Conservation (phyloP, 2,888 invertebrate species). For the Corythucha ciliata region DNA sequence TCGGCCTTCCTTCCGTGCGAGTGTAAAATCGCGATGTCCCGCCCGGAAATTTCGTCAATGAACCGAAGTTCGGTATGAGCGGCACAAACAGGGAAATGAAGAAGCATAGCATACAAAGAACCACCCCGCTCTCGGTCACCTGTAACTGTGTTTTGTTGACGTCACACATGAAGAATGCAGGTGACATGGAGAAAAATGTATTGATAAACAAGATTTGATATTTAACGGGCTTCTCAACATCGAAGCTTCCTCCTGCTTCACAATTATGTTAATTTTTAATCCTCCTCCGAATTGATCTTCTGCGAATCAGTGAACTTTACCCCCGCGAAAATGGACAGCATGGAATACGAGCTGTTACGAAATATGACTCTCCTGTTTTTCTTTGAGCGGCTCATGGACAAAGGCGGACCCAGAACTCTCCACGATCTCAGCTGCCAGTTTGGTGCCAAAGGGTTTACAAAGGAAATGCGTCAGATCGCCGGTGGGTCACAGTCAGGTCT, state of each 20-base stretch:
- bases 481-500: conserved; percentile 93
- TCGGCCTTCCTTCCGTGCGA: background rate
- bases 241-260: background rate
- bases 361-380: conserved; percentile 97
- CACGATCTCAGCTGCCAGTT: conserved; percentile 98
- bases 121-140: background rate
- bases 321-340: conserved; percentile 65
- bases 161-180: conserved; percentile 28
- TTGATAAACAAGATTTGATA: conserved; percentile 18
- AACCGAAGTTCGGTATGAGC: background rate
- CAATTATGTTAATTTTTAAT: background rate
- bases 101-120: too few relatives aligned
- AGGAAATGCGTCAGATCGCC: conserved; percentile 94
- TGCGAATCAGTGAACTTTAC: background rate
- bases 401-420: conserved; percentile 87
- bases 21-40: background rate
- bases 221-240: conserved; percentile 13
- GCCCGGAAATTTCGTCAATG: background rate
- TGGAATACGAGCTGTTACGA: conserved; percentile 86
- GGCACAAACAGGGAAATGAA: background rate
- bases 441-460: conserved; percentile 96
- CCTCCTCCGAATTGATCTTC: background rate
- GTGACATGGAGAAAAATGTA: conserved; percentile 23
- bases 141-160: conserved; percentile 30
- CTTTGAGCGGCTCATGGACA: conserved; percentile 94